Evolutionary conservation across 2,888 invertebrate species (phyloP).

Genomic region (Acleris literana): DNA sequence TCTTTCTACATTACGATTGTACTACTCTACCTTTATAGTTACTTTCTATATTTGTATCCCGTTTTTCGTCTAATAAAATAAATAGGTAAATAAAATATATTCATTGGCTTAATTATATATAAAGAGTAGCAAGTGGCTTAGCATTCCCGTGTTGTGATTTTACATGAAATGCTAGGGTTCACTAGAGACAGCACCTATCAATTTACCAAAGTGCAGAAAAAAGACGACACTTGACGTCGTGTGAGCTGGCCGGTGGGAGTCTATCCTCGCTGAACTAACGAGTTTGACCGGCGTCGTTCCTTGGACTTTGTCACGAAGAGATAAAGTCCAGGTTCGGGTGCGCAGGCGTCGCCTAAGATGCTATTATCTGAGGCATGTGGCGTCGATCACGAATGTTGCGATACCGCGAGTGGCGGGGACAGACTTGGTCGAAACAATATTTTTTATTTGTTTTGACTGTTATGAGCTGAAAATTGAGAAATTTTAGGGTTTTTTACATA

Average conservation of each 20-base stretch:
- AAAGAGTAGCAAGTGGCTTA: no score
- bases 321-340: neutral
- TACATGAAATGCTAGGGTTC: neutral
- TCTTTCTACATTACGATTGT: no score
- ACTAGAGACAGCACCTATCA: conserved; percentile 19
- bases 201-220: conserved; percentile 29
- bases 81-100: no score
- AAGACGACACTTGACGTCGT: conserved; percentile 16
- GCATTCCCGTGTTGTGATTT: no score
- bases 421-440: no score
- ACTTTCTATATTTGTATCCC: no score
- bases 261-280: neutral
- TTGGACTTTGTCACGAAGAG: neutral
- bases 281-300: neutral
- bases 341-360: neutral
- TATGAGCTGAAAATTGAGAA: no score
- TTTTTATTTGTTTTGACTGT: no score
- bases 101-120: no score
- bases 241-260: conserved; percentile 18
- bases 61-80: no score
- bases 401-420: neutral
- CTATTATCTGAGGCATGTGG: conserved; percentile 18
- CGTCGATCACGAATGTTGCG: conserved; percentile 22
- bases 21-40: no score
- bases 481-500: no score